Conservation (phyloP, 2,113 vertebrate species). For the Myxocyprinus asiaticus region DNA sequence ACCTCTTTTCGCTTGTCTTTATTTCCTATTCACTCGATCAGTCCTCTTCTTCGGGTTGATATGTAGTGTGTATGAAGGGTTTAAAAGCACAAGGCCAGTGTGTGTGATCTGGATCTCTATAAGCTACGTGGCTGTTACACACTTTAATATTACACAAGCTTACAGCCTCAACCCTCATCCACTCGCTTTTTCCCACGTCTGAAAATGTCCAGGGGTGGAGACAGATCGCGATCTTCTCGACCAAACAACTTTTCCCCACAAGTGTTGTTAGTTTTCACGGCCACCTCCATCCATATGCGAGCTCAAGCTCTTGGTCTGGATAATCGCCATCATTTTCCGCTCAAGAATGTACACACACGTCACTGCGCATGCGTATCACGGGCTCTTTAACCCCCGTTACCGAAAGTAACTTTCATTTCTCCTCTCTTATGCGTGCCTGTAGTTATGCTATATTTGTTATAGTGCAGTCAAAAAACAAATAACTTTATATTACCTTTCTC, state of each 20-base stretch:
- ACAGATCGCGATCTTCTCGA: background rate
- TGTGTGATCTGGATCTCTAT: slow-evolving; percentile 26
- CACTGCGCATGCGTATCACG: slow-evolving; percentile 53
- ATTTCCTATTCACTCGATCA: background rate
- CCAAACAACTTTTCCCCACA: slow-evolving; percentile 11
- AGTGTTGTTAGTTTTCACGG: slow-evolving; percentile 28
- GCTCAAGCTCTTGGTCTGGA: slow-evolving; percentile 53
- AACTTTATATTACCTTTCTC: background rate
- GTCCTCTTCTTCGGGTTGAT: background rate
- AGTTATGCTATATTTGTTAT: background rate
- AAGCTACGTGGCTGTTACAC: slow-evolving; percentile 39
- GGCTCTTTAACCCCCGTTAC: background rate
- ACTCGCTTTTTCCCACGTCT: slow-evolving; percentile 1
- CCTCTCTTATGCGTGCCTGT: background rate
- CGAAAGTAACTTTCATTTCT: background rate
- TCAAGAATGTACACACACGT: slow-evolving; percentile 61
- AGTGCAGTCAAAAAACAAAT: background rate
- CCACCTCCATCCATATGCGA: slow-evolving; percentile 42
- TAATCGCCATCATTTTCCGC: slow-evolving; percentile 56
- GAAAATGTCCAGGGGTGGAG: background rate
- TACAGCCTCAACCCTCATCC: slow-evolving; percentile 2
- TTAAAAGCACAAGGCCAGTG: slow-evolving; percentile 32
- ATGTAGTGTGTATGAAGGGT: background rate
- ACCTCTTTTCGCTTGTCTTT: background rate
- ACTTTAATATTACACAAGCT: slow-evolving; percentile 18